Evolutionary conservation across 2,888 invertebrate genomes (phyloP), one percentile per base, ranked within the genome.

Genomic region (Eilema sororculum): DNA sequence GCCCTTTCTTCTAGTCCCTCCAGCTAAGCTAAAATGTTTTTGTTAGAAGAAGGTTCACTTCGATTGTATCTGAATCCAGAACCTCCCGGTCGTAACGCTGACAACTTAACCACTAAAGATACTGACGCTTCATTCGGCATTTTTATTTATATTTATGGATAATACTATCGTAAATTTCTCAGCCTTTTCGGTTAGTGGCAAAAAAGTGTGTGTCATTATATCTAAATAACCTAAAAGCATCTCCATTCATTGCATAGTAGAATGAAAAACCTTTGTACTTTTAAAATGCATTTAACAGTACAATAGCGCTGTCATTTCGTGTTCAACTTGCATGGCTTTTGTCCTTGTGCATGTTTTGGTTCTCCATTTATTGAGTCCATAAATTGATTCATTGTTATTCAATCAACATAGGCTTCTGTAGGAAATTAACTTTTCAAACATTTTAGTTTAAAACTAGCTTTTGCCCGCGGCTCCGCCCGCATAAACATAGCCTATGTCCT

Each of bases 311-410:
- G 25, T 65, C 41, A 56, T 66, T 82, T 81, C 76, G 75, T 70
- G 66, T 68, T 65, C 59, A 61, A 78, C 68, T 61, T 81, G 74
- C 67, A 69, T 9, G 3, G 65, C 73, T 71, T 73, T 82, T 81
- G 79, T 83, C 72, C 73, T 65, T 28, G 22, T 63, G 30, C 24
- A 73, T 72, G 73, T 75, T 74, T 65, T 78, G 73, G 77, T 66
- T 25, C 41, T 59, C 12, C n/a, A 13, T 13, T 83, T 81, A 86
- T 85, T 87, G 85, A 84, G 73, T 75, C 69, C 80, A 72, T 79
- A 82, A 81, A 88, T 87, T 86, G 86, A 87, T 88, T 86, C 88
- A 89, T 88, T 87, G 86, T 37, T 37, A 37, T 37, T 37, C 33
- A 37, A 37, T 37, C 33, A 37, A 37, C 10, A 37, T 37, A 37